phyloP scores from a whole-genome alignment of 2,888 invertebrate species.

The Noctua janthina region DNA sequence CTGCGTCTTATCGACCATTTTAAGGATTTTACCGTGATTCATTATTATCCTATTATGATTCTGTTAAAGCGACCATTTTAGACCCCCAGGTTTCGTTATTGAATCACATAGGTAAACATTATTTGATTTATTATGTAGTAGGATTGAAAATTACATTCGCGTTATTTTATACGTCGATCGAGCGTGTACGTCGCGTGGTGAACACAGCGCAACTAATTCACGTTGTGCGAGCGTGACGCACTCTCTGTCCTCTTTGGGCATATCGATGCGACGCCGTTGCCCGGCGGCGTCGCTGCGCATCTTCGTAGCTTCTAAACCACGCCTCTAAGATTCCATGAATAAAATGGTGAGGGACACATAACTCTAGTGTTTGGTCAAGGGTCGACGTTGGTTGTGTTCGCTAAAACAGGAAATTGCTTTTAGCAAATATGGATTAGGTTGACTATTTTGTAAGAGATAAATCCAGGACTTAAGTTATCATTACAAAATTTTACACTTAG shows the following conservation, averaged over 20 bases:
- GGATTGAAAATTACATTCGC: neutral
- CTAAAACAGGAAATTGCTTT: neutral
- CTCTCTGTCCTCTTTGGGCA: constrained; percentile 46
- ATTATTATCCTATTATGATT: too few species aligned
- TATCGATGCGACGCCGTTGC: constrained; percentile 53
- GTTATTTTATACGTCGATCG: constrained; percentile 12
- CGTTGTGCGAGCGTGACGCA: constrained; percentile 34
- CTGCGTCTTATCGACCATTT: too few species aligned
- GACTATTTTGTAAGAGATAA: neutral
- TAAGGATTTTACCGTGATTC: too few species aligned
- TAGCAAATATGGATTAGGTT: neutral
- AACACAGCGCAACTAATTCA: constrained; percentile 26
- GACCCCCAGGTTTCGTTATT: neutral
- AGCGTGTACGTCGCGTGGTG: constrained; percentile 4
- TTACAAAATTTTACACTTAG: too few species aligned
- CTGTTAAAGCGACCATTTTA: too few species aligned
- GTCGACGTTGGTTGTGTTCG: neutral
- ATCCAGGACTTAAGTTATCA: neutral
- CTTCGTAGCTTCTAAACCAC: constrained; percentile 25
- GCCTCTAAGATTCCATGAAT: constrained; percentile 5
- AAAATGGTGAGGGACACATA: neutral
- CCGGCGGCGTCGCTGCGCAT: constrained; percentile 11
- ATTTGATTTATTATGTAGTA: neutral
- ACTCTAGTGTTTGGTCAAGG: neutral
- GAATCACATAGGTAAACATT: neutral